These are phyloP conservation scores for Scortum barcoo DNA, from an alignment of 2,113 vertebrate genomes.

Conservation along the genomic window DNA sequence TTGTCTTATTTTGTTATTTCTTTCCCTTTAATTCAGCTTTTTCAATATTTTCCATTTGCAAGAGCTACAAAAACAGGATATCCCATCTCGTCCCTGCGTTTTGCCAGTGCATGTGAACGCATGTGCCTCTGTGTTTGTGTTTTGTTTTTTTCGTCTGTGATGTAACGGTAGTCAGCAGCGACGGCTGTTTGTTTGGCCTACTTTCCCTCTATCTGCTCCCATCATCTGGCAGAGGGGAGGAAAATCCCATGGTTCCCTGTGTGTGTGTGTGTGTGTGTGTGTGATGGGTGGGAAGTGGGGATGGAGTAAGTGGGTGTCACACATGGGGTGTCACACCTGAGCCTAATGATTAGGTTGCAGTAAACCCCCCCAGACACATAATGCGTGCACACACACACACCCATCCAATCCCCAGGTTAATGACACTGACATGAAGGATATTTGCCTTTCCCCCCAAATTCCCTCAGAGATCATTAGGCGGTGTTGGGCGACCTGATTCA, in stretches of 20 bases:
- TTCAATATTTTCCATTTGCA: conserved; percentile 29
- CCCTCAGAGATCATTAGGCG: conserved; percentile 76
- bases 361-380: conserved; percentile 47
- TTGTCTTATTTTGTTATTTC: conserved; percentile 38
- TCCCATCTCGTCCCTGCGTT: conserved; percentile 50
- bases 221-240: conserved; percentile 75
- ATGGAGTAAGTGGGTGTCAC: too few species aligned
- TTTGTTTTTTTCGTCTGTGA: conserved; percentile 50
- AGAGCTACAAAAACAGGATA: conserved; percentile 78
- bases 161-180: conserved; percentile 69
- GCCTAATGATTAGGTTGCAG: conserved; percentile 69
- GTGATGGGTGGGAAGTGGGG: conserved; percentile 46
- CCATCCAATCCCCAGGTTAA: conserved; percentile 68
- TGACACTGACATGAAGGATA: conserved; percentile 76
- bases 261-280: conserved; percentile 27
- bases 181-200: conserved; percentile 79
- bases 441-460: conserved; percentile 49
- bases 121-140: conserved; percentile 47
- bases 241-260: conserved; percentile 70
- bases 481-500: conserved; percentile 74
- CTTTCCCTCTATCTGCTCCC: conserved; percentile 75
- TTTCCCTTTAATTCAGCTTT: conserved; percentile 5
- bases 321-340: conserved; percentile 80
- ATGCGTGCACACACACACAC: conserved; percentile 28
- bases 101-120: conserved; percentile 44